phyloP scores from a whole-genome alignment of 2,113 vertebrate species.

The Pelvicachromis taeniatus region DNA sequence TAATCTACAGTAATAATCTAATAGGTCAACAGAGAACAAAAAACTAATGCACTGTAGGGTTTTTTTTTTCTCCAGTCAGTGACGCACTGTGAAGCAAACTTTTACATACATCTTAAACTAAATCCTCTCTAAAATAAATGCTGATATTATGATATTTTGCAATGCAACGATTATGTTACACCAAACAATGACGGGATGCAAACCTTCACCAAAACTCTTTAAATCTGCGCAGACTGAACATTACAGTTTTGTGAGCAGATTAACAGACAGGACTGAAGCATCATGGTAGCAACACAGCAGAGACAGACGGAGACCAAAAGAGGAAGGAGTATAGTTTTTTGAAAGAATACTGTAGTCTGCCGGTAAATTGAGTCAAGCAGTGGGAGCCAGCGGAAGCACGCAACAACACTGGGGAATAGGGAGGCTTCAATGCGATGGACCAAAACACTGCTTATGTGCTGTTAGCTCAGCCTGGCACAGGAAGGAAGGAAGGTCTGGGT shows the following conservation, averaged over 20 bases:
- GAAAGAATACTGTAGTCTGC: neutral
- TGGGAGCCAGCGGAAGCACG: neutral
- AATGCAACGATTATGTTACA: neutral
- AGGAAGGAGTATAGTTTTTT: neutral
- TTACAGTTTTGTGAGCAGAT: neutral
- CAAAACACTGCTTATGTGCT: conserved; percentile 7
- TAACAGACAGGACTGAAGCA: neutral
- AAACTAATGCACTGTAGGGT: neutral
- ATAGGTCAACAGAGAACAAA: neutral
- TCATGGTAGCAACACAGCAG: neutral
- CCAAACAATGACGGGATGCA: neutral
- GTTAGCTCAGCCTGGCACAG: neutral
- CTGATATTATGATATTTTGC: neutral
- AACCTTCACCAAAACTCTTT: neutral
- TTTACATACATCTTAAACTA: neutral
- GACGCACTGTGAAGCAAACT: fast-evolving
- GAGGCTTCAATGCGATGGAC: conserved; percentile 7
- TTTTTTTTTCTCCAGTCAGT: neutral
- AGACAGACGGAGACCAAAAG: neutral
- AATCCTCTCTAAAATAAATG: neutral
- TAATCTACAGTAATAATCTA: neutral
- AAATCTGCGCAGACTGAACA: neutral
- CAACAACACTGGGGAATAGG: neutral
- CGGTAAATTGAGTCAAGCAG: neutral
- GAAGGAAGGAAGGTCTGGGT: neutral